Evolutionary conservation across 2,113 vertebrate genomes (phyloP).

Genomic region (Cinclus mexicanus): DNA sequence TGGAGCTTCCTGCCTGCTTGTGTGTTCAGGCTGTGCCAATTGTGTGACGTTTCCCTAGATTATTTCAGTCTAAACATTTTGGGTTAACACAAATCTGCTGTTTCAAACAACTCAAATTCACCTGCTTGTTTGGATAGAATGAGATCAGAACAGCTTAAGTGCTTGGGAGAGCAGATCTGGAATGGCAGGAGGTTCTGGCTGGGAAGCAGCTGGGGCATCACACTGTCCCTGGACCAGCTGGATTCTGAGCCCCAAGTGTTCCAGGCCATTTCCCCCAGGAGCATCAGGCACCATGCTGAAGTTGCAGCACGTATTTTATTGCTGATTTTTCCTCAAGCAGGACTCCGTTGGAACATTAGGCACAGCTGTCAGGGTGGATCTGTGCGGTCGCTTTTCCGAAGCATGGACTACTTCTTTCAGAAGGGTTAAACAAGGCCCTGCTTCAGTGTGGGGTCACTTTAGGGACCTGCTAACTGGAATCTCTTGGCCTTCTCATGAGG

Average conservation of each 20-base stretch:
- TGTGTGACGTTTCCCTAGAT: not conserved
- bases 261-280: not conserved
- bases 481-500: not conserved
- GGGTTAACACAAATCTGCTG: not conserved
- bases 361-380: not conserved
- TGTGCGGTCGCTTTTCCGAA: not conserved
- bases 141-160: not conserved
- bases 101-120: slow-evolving; percentile 14
- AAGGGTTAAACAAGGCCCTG: not conserved
- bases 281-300: not conserved
- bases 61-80: slow-evolving; percentile 29
- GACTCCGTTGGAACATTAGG: not conserved
- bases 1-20: not conserved
- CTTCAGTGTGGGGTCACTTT: fast-evolving
- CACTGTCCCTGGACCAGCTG: not conserved
- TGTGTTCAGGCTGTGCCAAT: not conserved
- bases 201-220: not conserved
- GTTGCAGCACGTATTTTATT: not conserved
- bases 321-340: not conserved
- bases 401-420: fast-evolving
- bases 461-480: not conserved
- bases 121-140: not conserved
- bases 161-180: not conserved
- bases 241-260: not conserved
- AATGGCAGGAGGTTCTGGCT: not conserved